Percentiles rank a stretch among this genome's conserved stretches.
Evolutionary conservation across 2,797 vertebrate genomes (phyloP).

Genomic region (Tragopan temminckii): DNA sequence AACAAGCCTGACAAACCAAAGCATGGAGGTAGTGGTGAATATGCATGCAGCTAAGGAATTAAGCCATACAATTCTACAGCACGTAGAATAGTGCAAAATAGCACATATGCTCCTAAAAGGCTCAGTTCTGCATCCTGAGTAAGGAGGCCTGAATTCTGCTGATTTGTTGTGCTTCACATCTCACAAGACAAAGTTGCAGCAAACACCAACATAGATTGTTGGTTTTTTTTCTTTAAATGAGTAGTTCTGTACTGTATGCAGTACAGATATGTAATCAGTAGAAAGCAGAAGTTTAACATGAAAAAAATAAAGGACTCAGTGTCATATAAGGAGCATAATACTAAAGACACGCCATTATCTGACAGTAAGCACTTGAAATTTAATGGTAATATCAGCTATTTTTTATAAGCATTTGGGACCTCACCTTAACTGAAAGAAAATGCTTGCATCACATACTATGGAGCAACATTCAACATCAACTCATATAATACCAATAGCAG

Average conservation of each 20-base stretch:
- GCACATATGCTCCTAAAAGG: not conserved
- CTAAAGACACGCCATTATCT: not conserved
- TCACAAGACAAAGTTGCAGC: not conserved
- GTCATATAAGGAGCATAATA: not conserved
- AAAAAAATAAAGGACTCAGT: not conserved
- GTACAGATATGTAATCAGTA: not conserved
- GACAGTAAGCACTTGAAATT: not conserved
- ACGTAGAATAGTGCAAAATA: not conserved
- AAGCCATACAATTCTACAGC: not conserved
- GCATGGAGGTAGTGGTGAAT: not conserved
- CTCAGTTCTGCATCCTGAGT: not conserved
- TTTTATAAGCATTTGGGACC: conserved; percentile 1
- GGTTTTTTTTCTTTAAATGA: not conserved
- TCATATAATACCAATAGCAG: not conserved
- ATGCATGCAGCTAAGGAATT: not conserved
- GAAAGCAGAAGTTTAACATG: not conserved
- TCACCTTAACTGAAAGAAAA: conserved; percentile 3
- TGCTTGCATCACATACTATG: not conserved
- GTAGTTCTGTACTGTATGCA: not conserved
- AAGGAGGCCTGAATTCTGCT: not conserved
- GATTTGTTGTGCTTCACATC: not conserved
- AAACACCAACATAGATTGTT: not conserved
- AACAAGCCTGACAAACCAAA: not conserved
- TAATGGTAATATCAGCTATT: conserved; percentile 5
- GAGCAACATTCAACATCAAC: not conserved